Evolutionary conservation across 2,113 vertebrate genomes (phyloP).

Genomic region (Carassius gibelio): DNA sequence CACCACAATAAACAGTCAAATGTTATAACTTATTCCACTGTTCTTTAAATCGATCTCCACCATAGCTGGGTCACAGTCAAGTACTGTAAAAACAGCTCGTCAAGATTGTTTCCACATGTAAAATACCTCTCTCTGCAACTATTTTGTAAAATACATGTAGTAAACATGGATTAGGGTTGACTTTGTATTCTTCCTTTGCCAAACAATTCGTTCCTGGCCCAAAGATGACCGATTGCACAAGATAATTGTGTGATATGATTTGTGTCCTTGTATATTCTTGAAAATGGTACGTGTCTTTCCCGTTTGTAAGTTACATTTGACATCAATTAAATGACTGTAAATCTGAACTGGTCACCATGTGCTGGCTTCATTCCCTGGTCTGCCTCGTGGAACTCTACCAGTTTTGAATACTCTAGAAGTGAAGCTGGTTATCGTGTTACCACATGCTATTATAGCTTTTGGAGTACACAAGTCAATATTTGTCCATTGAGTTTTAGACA

Average conservation of each 20-base stretch:
- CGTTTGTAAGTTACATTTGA: constrained; percentile 97
- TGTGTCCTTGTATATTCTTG: constrained; percentile 93
- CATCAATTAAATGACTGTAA: constrained; percentile 93
- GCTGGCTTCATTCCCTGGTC: constrained; percentile 52
- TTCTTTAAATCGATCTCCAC: background rate
- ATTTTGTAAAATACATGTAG: constrained; percentile 31
- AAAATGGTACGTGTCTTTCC: constrained; percentile 91
- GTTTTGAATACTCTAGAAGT: background rate
- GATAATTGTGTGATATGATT: constrained; percentile 82
- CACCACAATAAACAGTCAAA: constrained; percentile 52
- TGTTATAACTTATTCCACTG: constrained; percentile 38
- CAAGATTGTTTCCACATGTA: background rate
- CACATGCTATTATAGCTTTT: background rate
- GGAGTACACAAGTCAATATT: background rate
- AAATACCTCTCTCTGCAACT: background rate
- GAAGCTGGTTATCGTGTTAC: background rate
- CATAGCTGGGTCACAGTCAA: background rate
- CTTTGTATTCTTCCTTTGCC: constrained; percentile 23
- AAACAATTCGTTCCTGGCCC: constrained; percentile 64
- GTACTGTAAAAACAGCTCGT: background rate
- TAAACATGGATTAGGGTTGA: constrained; percentile 21
- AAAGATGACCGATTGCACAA: constrained; percentile 82
- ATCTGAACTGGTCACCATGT: constrained; percentile 64
- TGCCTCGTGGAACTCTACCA: background rate
- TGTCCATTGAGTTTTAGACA: background rate